Base-by-base conservation (phyloP, 2,797 vertebrate genomes). In the Sebastes kiyomatsui region DNA sequence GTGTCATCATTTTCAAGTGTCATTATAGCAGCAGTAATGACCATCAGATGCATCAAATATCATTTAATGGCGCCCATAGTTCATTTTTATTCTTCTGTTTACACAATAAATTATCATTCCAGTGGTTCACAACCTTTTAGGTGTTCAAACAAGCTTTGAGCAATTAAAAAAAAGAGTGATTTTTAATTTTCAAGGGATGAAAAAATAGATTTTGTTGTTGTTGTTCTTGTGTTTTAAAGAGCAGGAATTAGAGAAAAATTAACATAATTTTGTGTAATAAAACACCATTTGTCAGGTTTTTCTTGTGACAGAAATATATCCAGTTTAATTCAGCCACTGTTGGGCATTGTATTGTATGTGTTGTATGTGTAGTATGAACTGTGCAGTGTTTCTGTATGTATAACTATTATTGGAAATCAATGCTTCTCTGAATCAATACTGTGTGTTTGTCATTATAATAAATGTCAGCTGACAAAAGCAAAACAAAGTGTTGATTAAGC, bases 391-490 rank as follows among this genome's bases (percentile, higher is more conserved):
- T 30, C n/a, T 69, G 13, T 33, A 46, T 72, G 13, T 42, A 46
- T 72, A 3, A 32, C 72, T 42, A 60, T 68, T 30, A 46, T 14
- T 59, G 16, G 65, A 62, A 85, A 83, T 87, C 74, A 80, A 72
- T 84, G 9, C 11, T 14, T 77, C 12, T 61, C 58, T 11, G 54
- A 0, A 42, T 2, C 42, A 46, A 46, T 67, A 59, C 55, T 74
- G 2, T 18, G 27, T 46, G 30, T 60, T 59, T 80, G 20, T 62
- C 42, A 46, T 70, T 77, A 55, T 5, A 68, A 16, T 49, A 25
- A 87, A 80, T 67, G 46, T 42, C 68, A 81, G 80, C 67, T 85
- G 78, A 78, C 25, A 32, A 75, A 78, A 65, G 64, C 56, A 61
- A 72, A 65, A 52, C 75, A 52, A 30, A 84, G 75, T 81, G n/a